Evolutionary conservation across 64 coral and sea anemone species (phyloP), one percentile per base, ranked within the genome.

Genomic region (Dendronephthya gigantea): DNA sequence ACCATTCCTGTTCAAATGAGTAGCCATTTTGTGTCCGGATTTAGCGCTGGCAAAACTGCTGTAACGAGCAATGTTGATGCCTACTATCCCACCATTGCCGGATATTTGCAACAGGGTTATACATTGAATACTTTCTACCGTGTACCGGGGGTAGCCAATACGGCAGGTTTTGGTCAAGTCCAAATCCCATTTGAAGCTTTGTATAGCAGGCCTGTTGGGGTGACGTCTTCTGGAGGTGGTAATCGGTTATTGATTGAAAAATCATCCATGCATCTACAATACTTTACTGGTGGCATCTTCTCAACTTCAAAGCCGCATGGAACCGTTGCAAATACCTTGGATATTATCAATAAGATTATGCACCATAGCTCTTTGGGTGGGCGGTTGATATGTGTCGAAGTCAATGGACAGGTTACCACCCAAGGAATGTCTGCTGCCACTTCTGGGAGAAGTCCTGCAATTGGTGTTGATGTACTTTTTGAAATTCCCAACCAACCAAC

Each of bases 391-490:
- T 93, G 92, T 40, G 35, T 93, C 39, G 92, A 93, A 84, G 85
- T 90, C 82, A 90, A 83, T 55, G 92, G 92, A 6, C 86, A 90
- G 13, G 81, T 74, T 14, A 35, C 50, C 40, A 88, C 92, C 34
- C 92, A 90, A 87, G 92, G 92, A 5, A 72, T 93, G 79, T 49
- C 50, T 70, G 88, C 84, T 3, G 92, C 88, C 29, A 87, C 90
- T 88, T 55, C 83, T 23, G 92, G 88, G 2, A 86, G 90, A 7
- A 81, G 88, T 45, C 38, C 84, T 55, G 92, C 70, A 39, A 88
- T 93, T 62, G 92, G 92, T 79, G 92, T 93, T 43, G 92, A 93
- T 33, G 82, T 93, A 30, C 90, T 93, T 48, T 93, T 93, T 49
- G 83, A 88, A 22, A 25, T 93, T 16, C 92, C 92, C 15, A 39